Evolutionary conservation across 2,797 vertebrate species (phyloP).

Genomic region (Alca torda): DNA sequence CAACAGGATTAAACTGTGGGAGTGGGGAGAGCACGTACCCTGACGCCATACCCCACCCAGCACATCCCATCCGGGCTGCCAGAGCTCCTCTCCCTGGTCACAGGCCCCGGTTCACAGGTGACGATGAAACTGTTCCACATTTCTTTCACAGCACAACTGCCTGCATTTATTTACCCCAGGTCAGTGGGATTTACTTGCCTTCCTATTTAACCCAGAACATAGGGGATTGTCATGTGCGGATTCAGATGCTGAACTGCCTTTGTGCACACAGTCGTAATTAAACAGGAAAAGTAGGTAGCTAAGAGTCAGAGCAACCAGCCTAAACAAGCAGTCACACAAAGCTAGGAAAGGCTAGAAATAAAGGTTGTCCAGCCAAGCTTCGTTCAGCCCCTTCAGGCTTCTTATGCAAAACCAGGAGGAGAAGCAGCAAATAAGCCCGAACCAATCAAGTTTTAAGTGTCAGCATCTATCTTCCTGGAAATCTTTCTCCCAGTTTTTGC

Average conservation of each 20-base stretch:
- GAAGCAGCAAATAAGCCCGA: not conserved
- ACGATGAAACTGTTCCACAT: not conserved
- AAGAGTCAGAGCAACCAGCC: not conserved
- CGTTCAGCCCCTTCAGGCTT: not conserved
- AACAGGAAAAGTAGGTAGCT: not conserved
- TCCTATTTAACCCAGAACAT: not conserved
- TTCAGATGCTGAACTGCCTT: not conserved
- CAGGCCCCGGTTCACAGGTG: not conserved
- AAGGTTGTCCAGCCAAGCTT: not conserved
- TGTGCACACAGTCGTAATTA: not conserved
- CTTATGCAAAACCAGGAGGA: not conserved
- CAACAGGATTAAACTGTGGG: not conserved
- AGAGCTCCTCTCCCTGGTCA: not conserved
- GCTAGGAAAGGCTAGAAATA: not conserved
- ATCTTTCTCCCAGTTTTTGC: not conserved
- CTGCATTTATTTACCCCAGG: not conserved
- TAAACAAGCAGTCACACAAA: not conserved
- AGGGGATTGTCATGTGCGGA: not conserved
- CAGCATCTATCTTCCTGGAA: not conserved
- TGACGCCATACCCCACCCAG: fast-evolving
- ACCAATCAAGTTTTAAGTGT: not conserved
- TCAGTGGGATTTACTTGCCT: not conserved
- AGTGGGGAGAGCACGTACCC: not conserved
- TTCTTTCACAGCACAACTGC: not conserved
- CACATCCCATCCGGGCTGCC: not conserved